Conservation (phyloP, 1,140 invertebrate genomes). For the Drosophila setifemur region DNA sequence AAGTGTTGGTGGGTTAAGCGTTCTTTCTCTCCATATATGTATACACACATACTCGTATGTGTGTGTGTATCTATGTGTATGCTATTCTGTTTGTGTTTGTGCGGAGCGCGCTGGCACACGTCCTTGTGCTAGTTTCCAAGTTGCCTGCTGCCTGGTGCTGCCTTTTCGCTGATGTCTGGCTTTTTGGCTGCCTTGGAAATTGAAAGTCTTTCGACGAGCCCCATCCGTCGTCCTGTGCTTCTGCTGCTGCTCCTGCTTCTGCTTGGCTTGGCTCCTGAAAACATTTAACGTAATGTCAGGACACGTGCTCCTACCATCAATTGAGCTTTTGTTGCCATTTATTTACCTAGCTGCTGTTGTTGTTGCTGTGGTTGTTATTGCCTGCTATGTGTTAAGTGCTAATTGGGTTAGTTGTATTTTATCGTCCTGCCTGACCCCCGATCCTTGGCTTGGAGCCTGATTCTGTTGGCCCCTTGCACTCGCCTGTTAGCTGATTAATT, state of each 20-base stretch:
- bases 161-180: conserved; percentile 69
- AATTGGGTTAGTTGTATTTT: conserved; percentile 67
- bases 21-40: neutral
- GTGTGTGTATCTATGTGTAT: neutral
- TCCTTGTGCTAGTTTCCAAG: conserved; percentile 76
- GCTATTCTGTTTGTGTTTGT: conserved; percentile 4
- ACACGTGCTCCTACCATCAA: conserved; percentile 75
- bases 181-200: conserved; percentile 73
- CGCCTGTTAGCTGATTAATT: conserved; percentile 53
- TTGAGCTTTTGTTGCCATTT: conserved; percentile 74
- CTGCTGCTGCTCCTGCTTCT: neutral
- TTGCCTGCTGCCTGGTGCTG: conserved; percentile 54
- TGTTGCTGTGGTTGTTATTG: too few relatives aligned
- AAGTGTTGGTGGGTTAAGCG: conserved; percentile 40
- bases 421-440: neutral
- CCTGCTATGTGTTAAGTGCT: conserved; percentile 72
- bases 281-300: conserved; percentile 67
- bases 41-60: neutral
- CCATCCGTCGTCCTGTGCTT: too few relatives aligned
- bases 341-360: conserved; percentile 64
- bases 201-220: conserved; percentile 57
- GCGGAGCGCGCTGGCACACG: conserved; percentile 33
- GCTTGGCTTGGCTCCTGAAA: conserved; percentile 28
- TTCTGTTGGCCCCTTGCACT: neutral
- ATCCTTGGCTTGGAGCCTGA: neutral